Base-by-base conservation (phyloP, 1,140 invertebrate genomes). In the Hestina assimilis region DNA sequence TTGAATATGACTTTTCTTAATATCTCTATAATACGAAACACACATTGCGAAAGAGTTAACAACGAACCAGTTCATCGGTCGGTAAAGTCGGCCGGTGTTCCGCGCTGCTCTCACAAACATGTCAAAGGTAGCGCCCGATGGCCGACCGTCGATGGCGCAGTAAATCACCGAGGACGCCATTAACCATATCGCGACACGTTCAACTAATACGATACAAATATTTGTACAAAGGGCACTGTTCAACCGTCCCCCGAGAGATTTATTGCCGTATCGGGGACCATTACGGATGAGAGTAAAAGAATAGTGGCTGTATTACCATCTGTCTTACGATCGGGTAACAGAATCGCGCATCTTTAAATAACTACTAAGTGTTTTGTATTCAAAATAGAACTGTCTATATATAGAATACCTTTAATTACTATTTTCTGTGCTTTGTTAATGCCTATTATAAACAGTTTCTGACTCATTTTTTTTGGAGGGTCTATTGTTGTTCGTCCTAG, bases 131-230 rank as follows among this genome's bases (percentile, higher is more conserved):
- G 55, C 57, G 28, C 21, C 21, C 17, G 21, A 11, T 26, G n/a
- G n/a, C n/a, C n/a, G n/a, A n/a, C n/a, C n/a, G n/a, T n/a, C n/a
- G n/a, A n/a, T n/a, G 40, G 41, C 20, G 47, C 31, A n/a, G 43
- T 69, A 66, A 61, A 72, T 66, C 66, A 72, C 51, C 59, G 5
- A 2, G 19, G 14, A 15, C 33, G 48, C 60, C 63, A 66, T 59
- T 63, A 63, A 54, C 28, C 38, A 52, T 57, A 52, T 58, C 53
- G 33, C 33, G 31, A 52, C 55, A 33, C 40, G 61, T 54, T 51
- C 59, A 45, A 59, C 62, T 73, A 70, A 73, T 68, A 63, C 64
- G 64, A 57, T 62, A 70, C 70, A 73, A 67, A 73, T 67, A 65
- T 73, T 73, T 63, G 63, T 74, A 65, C 61, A 71, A 69, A 66